phyloP scores from a whole-genome alignment of 2,113 vertebrate genomes.

The Cettia cetti region DNA sequence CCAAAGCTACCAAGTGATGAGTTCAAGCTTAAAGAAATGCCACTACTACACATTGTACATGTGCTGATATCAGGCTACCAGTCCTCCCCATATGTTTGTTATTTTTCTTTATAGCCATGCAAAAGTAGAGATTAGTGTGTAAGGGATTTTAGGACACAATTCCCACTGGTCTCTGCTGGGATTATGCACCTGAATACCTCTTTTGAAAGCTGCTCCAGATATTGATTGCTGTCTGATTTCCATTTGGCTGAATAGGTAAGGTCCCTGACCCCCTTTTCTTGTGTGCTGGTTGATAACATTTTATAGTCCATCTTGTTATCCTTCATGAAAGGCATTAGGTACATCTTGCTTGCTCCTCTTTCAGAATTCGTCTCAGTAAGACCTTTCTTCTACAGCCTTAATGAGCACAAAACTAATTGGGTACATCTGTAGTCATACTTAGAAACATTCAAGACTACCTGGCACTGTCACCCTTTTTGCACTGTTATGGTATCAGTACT shows the following conservation, averaged over 20 bases:
- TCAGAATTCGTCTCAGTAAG: background rate
- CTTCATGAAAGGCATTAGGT: background rate
- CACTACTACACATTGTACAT: background rate
- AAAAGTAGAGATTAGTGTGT: background rate
- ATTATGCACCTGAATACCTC: background rate
- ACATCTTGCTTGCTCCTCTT: background rate
- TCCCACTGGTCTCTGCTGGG: background rate
- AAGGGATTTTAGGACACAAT: background rate
- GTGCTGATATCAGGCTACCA: background rate
- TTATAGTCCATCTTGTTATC: background rate
- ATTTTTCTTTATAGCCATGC: background rate
- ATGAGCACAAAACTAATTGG: background rate
- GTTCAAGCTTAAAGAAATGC: background rate
- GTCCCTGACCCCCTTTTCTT: background rate
- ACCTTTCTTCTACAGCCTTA: background rate
- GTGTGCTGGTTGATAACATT: background rate
- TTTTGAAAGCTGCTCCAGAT: background rate
- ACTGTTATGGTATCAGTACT: background rate
- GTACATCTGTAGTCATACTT: background rate
- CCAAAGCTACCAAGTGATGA: background rate
- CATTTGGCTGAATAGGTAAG: slow-evolving; percentile 9
- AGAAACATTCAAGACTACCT: background rate
- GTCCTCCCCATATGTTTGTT: background rate
- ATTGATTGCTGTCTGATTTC: background rate
- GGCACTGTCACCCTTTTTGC: background rate